A percentile compares a stretch with the other conserved stretches of the same genome.
Conservation (phyloP, 2,797 vertebrate genomes). For the Bryconaethiops microstoma region DNA sequence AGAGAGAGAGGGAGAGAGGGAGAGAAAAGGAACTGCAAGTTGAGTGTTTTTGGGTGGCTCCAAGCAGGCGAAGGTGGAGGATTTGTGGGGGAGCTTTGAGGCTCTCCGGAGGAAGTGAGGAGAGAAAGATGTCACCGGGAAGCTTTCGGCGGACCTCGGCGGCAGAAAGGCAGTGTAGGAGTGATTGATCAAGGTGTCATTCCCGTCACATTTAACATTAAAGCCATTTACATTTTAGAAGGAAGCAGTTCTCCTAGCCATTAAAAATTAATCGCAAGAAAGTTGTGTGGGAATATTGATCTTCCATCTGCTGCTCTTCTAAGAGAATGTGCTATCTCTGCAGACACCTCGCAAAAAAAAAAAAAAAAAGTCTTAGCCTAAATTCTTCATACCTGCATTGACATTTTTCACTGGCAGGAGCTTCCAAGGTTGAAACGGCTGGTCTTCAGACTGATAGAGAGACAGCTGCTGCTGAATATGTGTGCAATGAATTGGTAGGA, state of each 20-base stretch:
- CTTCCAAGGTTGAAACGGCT: constrained; percentile 45
- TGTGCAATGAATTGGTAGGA: background rate
- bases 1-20: background rate
- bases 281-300: constrained; percentile 67
- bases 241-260: constrained; percentile 62
- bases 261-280: constrained; percentile 74
- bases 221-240: constrained; percentile 72
- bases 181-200: constrained; percentile 71
- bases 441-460: constrained; percentile 32
- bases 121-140: constrained; percentile 57
- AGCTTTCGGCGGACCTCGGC: constrained; percentile 52
- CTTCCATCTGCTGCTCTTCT: constrained; percentile 62
- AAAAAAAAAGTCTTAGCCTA: constrained; percentile 24
- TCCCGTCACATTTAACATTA: constrained; percentile 68
- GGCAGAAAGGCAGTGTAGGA: constrained; percentile 52
- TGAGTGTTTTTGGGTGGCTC: constrained; percentile 40
- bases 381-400: constrained; percentile 60
- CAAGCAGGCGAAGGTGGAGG: constrained; percentile 40
- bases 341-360: constrained; percentile 61
- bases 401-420: constrained; percentile 55
- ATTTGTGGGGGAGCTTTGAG: constrained; percentile 48
- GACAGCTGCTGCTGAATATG: constrained; percentile 3
- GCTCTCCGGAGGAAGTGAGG: constrained; percentile 44
- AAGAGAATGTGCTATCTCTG: constrained; percentile 62
- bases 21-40: background rate